Evolutionary conservation across 2,888 invertebrate genomes (phyloP), one percentile per base, ranked within the genome.

Genomic region (Esperia sulphurella): DNA sequence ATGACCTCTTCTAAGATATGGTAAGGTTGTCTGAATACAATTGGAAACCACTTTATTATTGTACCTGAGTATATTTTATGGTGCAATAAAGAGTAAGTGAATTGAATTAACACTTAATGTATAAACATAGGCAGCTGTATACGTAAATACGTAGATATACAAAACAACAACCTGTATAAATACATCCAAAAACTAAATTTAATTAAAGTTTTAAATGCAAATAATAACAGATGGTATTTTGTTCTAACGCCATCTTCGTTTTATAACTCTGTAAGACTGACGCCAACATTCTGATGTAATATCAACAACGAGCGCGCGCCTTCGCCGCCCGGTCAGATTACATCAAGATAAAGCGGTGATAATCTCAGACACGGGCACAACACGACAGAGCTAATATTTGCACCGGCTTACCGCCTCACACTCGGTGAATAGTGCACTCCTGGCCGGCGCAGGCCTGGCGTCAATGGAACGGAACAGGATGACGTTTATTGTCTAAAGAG

Each of bases 311-410:
- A 12, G 44, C 48, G 42, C 46, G 35, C 41, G 42, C 44, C 45
- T n/a, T 31, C 21, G 21, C 21, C 21, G 21, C 45, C 43, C 40
- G 45, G 49, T 50, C 53, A 48, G 52, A 52, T 48, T 50, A 43
- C 49, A 41, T 41, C 47, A 49, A 54, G 49, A 46, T 47, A 38
- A 51, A 31, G 43, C 14, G 28, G 50, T 41, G 52, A 51, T 52
- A 49, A 46, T 49, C 49, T 46, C 41, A 21, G 12, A 21, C 31
- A 39, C 42, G 30, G 28, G 21, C 12, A 8, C 35, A 33, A 35
- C 44, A 13, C 41, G 39, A 46, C 33, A n/a, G 44, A 30, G 29
- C 49, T 45, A 52, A 51, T 53, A 48, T 46, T 50, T 49, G 49
- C 28, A 41, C 47, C 47, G 35, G 46, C 49, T 54, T 45, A 45